Conservation (phyloP, 1,140 invertebrate species). For the Chelonus insularis region DNA sequence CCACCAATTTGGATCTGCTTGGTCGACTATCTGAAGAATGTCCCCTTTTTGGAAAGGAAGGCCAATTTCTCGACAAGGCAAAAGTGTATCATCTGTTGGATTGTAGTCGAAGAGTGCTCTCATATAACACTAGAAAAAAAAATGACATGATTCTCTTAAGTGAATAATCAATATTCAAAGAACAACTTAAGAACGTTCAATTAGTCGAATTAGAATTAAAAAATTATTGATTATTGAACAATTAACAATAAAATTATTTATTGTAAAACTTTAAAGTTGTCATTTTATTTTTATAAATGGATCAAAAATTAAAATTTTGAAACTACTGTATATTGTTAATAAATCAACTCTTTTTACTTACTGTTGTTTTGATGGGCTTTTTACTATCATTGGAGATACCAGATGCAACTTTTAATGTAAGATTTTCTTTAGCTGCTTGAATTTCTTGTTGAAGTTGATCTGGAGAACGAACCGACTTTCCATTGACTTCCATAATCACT, state of each 20-base stretch:
- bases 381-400: constrained; percentile 56
- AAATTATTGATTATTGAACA: no score
- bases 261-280: no score
- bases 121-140: constrained; percentile 83
- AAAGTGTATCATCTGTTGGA: constrained; percentile 84
- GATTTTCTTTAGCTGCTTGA: constrained; percentile 76
- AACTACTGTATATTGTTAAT: no score
- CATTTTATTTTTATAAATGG: no score
- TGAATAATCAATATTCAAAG: constrained; percentile 9
- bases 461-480: constrained; percentile 76
- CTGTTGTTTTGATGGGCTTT: constrained; percentile 62
- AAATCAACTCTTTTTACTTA: no score
- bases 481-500: constrained; percentile 91
- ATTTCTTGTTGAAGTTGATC: constrained; percentile 89
- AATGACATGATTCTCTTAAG: no score
- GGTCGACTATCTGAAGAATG: constrained; percentile 89
- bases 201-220: no score
- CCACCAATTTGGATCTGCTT: constrained; percentile 98
- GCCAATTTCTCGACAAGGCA: constrained; percentile 95
- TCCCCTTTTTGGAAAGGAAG: constrained; percentile 93
- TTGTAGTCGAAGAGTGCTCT: constrained; percentile 91
- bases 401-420: constrained; percentile 90
- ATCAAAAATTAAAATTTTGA: no score
- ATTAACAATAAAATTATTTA: no score
- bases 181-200: background rate